A percentile compares a stretch with the other conserved stretches of the same genome.
phyloP scores from a whole-genome alignment of 2,888 invertebrate species.

The Flexamia atlantica region DNA sequence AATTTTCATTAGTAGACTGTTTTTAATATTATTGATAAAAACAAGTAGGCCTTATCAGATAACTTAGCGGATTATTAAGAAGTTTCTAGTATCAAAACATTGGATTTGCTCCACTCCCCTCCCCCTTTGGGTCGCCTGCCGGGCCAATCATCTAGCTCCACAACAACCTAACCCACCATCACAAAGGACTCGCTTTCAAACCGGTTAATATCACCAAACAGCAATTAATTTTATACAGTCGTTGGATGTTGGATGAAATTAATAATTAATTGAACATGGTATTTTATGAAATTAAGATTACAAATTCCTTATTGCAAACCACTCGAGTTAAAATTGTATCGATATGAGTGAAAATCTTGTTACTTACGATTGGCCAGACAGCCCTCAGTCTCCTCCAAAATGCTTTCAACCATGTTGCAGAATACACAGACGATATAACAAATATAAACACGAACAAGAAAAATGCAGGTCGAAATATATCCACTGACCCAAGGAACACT shows the following conservation, averaged over 20 bases:
- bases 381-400: slow-evolving; percentile 80
- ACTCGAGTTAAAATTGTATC: too few relatives aligned
- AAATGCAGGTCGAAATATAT: slow-evolving; percentile 26
- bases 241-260: too few relatives aligned
- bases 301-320: too few relatives aligned
- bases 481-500: slow-evolving; percentile 60
- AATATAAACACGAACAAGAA: slow-evolving; percentile 51
- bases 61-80: not conserved
- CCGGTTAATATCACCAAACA: not conserved
- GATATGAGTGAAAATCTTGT: too few relatives aligned
- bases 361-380: slow-evolving; percentile 73
- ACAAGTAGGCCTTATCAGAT: too few relatives aligned
- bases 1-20: too few relatives aligned
- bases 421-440: slow-evolving; percentile 34
- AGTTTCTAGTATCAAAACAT: not conserved
- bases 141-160: slow-evolving; percentile 28
- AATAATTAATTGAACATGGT: too few relatives aligned
- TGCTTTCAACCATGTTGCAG: slow-evolving; percentile 81
- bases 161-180: slow-evolving; percentile 19
- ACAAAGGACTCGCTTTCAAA: slow-evolving; percentile 20
- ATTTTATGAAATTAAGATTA: too few relatives aligned
- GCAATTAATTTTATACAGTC: too few relatives aligned
- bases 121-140: not conserved
- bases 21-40: too few relatives aligned
- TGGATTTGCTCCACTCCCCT: not conserved